These are phyloP conservation scores for Cephus spinipes DNA, from an alignment of 2,888 invertebrate genomes.

Conservation along the genomic window DNA sequence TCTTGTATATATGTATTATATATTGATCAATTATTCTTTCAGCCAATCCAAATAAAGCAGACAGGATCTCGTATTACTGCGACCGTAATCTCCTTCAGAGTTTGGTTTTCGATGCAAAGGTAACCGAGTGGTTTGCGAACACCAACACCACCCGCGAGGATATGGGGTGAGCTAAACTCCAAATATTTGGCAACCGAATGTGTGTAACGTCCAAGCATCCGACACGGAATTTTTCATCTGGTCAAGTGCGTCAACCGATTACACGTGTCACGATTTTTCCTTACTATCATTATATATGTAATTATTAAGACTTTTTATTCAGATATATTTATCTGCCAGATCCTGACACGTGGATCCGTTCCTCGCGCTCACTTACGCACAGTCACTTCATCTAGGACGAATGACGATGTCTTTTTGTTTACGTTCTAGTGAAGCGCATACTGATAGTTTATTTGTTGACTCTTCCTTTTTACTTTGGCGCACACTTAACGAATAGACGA, in stretches of 20 bases:
- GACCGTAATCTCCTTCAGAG: conserved; percentile 88
- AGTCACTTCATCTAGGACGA: background rate
- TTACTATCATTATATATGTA: background rate
- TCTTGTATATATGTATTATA: conserved; percentile 18
- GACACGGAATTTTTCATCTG: background rate
- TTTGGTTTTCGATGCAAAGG: conserved; percentile 88
- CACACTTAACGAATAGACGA: conserved; percentile 29
- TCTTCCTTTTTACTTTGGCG: conserved; percentile 24
- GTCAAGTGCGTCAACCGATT: background rate
- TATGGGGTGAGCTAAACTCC: conserved; percentile 70
- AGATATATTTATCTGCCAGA: background rate
- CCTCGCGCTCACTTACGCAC: background rate
- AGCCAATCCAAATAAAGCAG: conserved; percentile 64
- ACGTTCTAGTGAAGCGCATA: background rate
- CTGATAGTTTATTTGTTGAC: conserved; percentile 7
- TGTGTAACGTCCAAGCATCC: background rate
- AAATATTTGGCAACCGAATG: conserved; percentile 10
- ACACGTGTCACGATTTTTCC: background rate
- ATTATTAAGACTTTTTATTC: background rate
- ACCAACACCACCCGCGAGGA: conserved; percentile 81
- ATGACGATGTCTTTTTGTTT: background rate
- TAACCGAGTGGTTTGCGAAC: conserved; percentile 88
- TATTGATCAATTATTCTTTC: background rate
- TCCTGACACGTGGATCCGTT: background rate
- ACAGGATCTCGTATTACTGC: conserved; percentile 73